These are phyloP conservation scores for Callosobruchus maculatus DNA, from an alignment of 2,888 invertebrate species.

Conservation along the genomic window DNA sequence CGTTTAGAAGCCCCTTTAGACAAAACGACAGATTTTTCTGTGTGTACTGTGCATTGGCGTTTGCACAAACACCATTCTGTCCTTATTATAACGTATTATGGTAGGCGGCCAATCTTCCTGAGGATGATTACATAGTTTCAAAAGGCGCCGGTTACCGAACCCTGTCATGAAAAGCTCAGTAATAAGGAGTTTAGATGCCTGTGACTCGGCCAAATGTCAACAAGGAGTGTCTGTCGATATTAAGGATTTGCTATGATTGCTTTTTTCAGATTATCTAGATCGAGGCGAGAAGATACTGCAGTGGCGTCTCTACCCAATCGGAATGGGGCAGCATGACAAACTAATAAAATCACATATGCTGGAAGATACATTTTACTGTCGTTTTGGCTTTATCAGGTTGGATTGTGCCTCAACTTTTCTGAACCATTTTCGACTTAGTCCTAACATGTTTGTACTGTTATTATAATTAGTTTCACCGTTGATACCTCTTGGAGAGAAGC, in stretches of 20 bases:
- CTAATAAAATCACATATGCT: too few species aligned
- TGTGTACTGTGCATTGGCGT: too few species aligned
- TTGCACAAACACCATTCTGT: background rate
- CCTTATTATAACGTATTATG: background rate
- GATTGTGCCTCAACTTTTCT: too few species aligned
- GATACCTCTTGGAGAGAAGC: too few species aligned
- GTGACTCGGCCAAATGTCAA: conserved; percentile 6
- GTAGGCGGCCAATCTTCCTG: background rate
- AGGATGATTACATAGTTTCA: background rate
- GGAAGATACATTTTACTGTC: too few species aligned
- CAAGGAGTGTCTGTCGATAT: conserved; percentile 6
- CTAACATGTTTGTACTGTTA: too few species aligned
- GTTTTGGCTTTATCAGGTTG: too few species aligned
- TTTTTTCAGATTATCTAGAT: conserved; percentile 7
- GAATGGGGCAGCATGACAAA: too few species aligned
- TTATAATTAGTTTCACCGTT: too few species aligned
- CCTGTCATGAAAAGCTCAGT: background rate
- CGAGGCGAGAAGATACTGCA: conserved; percentile 8
- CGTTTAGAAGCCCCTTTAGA: too few species aligned
- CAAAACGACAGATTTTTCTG: too few species aligned
- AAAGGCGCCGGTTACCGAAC: background rate
- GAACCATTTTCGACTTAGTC: too few species aligned
- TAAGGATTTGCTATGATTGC: conserved; percentile 3
- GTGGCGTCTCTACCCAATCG: background rate
- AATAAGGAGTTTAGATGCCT: background rate